A percentile compares a stretch with the other conserved stretches of the same genome.
Evolutionary conservation across 2,797 vertebrate species (phyloP).

Genomic region (Tokudaia muenninki): DNA sequence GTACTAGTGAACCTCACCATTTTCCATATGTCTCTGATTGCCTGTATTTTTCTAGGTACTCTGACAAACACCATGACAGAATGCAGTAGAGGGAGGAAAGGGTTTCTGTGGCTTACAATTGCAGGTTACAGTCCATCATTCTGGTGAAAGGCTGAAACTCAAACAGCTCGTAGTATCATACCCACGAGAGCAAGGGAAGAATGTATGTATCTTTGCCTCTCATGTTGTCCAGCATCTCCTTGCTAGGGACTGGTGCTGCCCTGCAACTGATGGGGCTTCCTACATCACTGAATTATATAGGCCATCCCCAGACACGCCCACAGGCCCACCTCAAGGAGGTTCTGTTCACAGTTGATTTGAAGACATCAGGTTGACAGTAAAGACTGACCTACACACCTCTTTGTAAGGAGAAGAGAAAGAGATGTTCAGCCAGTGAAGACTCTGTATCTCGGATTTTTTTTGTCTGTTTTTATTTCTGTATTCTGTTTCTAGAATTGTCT

Average conservation of each 20-base stretch:
- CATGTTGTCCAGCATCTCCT: neutral
- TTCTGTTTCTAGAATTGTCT: constrained; percentile 22
- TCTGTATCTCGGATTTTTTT: constrained; percentile 20
- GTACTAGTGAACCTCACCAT: neutral
- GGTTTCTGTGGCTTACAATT: neutral
- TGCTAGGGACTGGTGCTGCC: neutral
- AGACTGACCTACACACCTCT: neutral
- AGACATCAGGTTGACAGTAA: neutral
- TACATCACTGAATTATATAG: neutral
- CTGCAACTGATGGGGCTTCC: neutral
- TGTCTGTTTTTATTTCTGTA: neutral
- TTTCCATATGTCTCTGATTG: constrained; percentile 17
- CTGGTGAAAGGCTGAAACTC: neutral
- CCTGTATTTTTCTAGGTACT: constrained; percentile 3
- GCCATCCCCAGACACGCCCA: neutral
- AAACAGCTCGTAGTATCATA: neutral
- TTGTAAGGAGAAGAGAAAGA: neutral
- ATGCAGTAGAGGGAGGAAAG: neutral
- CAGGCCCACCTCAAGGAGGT: neutral
- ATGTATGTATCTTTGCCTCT: neutral
- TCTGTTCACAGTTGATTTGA: neutral
- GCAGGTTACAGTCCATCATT: neutral
- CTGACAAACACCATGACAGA: neutral
- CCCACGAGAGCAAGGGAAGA: neutral
- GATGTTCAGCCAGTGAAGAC: constrained; percentile 18